Evolutionary conservation across 2,888 invertebrate species (phyloP).

Genomic region (Polia nebulosa): DNA sequence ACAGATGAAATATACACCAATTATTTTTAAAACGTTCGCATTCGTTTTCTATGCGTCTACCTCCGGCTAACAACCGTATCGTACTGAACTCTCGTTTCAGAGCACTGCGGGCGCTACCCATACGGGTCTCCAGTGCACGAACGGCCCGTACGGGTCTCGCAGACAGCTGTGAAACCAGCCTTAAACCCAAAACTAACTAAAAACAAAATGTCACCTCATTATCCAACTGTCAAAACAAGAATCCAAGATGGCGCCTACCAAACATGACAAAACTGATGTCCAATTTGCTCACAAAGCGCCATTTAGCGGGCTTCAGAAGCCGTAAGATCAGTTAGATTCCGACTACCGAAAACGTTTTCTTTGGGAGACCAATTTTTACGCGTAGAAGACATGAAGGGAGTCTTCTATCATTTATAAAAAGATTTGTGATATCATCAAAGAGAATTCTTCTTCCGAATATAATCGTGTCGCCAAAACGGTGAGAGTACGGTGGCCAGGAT

Average conservation of each 20-base stretch:
- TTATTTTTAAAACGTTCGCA: too few relatives aligned
- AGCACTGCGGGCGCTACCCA: too few relatives aligned
- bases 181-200: not conserved
- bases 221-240: conserved; percentile 20
- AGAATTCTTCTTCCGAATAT: conserved; percentile 58
- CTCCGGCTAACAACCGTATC: too few relatives aligned
- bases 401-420: conserved; percentile 64
- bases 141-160: too few relatives aligned
- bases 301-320: conserved; percentile 29
- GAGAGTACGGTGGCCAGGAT: conserved; percentile 42
- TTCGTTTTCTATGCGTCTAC: too few relatives aligned
- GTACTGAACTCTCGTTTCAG: too few relatives aligned
- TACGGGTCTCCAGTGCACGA: too few relatives aligned
- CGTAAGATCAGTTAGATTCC: conserved; percentile 36
- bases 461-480: conserved; percentile 61
- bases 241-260: not conserved
- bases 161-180: too few relatives aligned
- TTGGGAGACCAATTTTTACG: conserved; percentile 68
- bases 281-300: conserved; percentile 20
- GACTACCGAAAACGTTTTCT: conserved; percentile 51
- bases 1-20: too few relatives aligned
- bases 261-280: conserved; percentile 1
- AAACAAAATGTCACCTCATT: not conserved
- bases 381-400: conserved; percentile 61
- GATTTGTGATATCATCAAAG: conserved; percentile 65